These are phyloP conservation scores for Orthonevra nobilis DNA, from an alignment of 2,888 invertebrate species.

Conservation along the genomic window DNA sequence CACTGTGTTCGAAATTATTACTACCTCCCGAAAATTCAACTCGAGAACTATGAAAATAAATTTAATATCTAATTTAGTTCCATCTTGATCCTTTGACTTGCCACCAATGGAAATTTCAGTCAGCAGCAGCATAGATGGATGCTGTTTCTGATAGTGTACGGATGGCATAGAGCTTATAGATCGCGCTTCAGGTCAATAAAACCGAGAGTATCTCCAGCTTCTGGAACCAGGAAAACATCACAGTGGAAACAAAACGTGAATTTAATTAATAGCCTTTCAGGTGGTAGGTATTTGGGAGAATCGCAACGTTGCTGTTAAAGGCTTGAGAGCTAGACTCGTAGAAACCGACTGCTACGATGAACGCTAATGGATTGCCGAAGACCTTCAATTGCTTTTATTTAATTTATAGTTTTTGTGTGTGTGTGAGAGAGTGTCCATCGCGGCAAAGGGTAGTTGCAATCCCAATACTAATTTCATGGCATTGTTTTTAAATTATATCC, in stretches of 20 bases:
- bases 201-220: slow-evolving; percentile 8
- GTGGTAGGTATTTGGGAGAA: slow-evolving; percentile 24
- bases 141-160: not conserved
- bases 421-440: not conserved
- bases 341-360: slow-evolving; percentile 2
- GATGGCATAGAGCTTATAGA: not conserved
- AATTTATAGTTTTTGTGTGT: slow-evolving; percentile 31
- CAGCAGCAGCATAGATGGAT: slow-evolving; percentile 1
- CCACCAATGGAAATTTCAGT: slow-evolving; percentile 28
- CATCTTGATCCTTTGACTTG: slow-evolving; percentile 46
- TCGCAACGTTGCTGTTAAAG: no score
- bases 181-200: slow-evolving; percentile 36
- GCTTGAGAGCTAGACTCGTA: not conserved
- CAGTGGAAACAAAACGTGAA: slow-evolving; percentile 47
- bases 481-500: slow-evolving; percentile 67
- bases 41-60: slow-evolving; percentile 22
- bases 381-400: slow-evolving; percentile 58
- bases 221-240: slow-evolving; percentile 1
- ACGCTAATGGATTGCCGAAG: slow-evolving; percentile 58
- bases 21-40: not conserved
- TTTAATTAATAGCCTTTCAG: slow-evolving; percentile 62
- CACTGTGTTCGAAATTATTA: slow-evolving; percentile 5
- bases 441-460: slow-evolving; percentile 30
- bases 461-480: slow-evolving; percentile 53
- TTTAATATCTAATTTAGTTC: slow-evolving; percentile 41